Percentiles rank a stretch among this genome's conserved stretches.
Evolutionary conservation across 2,113 vertebrate species (phyloP).

Genomic region (Panthera tigris): DNA sequence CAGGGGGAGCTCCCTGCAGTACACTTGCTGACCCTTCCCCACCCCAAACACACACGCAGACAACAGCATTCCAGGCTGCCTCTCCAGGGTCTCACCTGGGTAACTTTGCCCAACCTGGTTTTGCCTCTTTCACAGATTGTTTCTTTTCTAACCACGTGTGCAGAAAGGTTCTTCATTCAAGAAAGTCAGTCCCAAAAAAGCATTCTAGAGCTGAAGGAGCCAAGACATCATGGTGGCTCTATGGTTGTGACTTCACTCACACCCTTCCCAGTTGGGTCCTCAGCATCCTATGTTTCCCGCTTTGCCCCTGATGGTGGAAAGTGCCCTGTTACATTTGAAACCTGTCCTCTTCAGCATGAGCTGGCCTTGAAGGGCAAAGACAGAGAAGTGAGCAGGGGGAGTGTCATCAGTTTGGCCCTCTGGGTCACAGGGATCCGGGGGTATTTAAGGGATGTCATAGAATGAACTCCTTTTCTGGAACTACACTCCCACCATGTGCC

Average conservation of each 20-base stretch:
- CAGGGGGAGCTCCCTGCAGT: neutral
- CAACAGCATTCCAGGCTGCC: neutral
- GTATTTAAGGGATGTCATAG: neutral
- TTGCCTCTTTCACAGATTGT: neutral
- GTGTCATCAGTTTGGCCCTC: neutral
- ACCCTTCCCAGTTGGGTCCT: neutral
- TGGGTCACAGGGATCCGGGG: neutral
- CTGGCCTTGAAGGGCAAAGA: neutral
- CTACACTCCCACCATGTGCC: neutral
- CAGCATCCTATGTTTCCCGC: accelerated
- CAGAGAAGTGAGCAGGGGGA: neutral
- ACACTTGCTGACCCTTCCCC: neutral
- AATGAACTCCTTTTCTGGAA: neutral
- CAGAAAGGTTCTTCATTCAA: neutral
- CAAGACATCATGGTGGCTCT: neutral
- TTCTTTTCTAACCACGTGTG: neutral
- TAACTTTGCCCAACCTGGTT: neutral
- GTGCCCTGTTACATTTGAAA: neutral
- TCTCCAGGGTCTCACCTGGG: neutral
- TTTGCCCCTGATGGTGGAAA: neutral
- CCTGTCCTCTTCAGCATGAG: neutral
- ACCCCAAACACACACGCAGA: too few relatives aligned
- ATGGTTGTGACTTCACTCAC: neutral
- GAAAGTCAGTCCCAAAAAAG: neutral
- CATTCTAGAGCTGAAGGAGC: neutral